Evolutionary conservation across 1,140 invertebrate species (phyloP).

Genomic region (Papilio glaucus): DNA sequence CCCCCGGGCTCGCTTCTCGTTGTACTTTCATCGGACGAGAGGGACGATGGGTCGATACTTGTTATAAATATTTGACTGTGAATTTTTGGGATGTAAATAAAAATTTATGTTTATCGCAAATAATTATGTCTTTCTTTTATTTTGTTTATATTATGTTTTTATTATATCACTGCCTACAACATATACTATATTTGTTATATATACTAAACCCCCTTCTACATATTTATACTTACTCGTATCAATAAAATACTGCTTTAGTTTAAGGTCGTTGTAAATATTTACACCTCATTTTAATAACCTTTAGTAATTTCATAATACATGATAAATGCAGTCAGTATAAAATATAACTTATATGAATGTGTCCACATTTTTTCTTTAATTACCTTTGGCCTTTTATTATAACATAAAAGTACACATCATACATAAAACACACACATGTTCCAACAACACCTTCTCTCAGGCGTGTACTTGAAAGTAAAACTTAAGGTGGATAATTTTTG

Average conservation of each 20-base stretch:
- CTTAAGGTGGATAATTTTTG: too few species aligned
- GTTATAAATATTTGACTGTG: slow-evolving; percentile 77
- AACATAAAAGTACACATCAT: too few species aligned
- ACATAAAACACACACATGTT: too few species aligned
- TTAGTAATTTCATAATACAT: slow-evolving; percentile 30
- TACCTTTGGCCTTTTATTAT: neutral
- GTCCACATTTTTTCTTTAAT: neutral
- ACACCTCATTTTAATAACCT: neutral
- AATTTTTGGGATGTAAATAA: slow-evolving; percentile 81
- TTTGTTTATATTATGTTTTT: slow-evolving; percentile 38
- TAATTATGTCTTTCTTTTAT: slow-evolving; percentile 49
- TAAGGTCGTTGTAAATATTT: slow-evolving; percentile 38
- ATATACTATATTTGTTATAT: slow-evolving; percentile 34
- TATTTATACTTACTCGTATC: slow-evolving; percentile 31
- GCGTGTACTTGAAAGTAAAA: too few species aligned
- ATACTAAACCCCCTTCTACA: slow-evolving; percentile 13
- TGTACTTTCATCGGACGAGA: slow-evolving; percentile 63
- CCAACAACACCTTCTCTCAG: too few species aligned
- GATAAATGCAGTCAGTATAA: slow-evolving; percentile 38
- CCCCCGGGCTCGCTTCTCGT: slow-evolving; percentile 38
- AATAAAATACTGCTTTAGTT: slow-evolving; percentile 29
- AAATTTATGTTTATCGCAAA: slow-evolving; percentile 79
- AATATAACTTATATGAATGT: slow-evolving; percentile 37
- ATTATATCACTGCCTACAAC: slow-evolving; percentile 37
- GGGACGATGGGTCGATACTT: slow-evolving; percentile 61